Evolutionary conservation across 2,797 vertebrate species (phyloP).

Genomic region (Sciurus carolinensis): DNA sequence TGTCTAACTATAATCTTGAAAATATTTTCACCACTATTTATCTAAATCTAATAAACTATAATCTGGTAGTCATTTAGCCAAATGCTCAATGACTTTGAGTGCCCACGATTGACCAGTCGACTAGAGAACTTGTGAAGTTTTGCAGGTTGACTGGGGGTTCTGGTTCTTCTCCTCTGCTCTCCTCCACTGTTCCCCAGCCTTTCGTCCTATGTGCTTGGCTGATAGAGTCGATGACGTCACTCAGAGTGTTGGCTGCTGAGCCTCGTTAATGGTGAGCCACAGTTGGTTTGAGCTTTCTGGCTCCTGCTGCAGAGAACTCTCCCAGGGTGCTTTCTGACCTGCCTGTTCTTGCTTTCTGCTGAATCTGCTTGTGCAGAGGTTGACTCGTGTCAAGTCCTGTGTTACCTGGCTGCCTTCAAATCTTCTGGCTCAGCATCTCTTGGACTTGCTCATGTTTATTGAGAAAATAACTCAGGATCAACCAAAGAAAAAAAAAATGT

Average conservation of each 20-base stretch:
- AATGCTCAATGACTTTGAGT: not conserved
- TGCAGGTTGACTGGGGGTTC: not conserved
- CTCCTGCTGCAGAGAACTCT: not conserved
- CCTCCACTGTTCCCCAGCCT: not conserved
- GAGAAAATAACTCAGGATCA: constrained; percentile 32
- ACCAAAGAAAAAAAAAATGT: not conserved
- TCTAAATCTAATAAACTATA: not conserved
- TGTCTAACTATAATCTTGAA: constrained; percentile 24
- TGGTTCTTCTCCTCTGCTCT: not conserved
- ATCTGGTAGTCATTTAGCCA: not conserved
- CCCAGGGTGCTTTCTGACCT: not conserved
- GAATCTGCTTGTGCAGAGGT: constrained; percentile 15
- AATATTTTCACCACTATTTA: constrained; percentile 1
- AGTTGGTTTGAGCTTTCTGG: not conserved
- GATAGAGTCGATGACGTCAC: not conserved
- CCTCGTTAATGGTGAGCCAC: not conserved
- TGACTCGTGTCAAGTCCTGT: not conserved
- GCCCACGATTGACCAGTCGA: not conserved
- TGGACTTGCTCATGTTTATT: constrained; percentile 52
- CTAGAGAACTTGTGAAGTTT: not conserved
- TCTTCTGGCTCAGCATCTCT: constrained; percentile 37
- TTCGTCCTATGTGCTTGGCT: not conserved
- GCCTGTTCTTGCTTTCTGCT: constrained; percentile 59
- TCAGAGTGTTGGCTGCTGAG: not conserved
- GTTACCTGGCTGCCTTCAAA: constrained; percentile 46